phyloP scores from a whole-genome alignment of 1,140 invertebrate genomes.

The Sitophilus oryzae region DNA sequence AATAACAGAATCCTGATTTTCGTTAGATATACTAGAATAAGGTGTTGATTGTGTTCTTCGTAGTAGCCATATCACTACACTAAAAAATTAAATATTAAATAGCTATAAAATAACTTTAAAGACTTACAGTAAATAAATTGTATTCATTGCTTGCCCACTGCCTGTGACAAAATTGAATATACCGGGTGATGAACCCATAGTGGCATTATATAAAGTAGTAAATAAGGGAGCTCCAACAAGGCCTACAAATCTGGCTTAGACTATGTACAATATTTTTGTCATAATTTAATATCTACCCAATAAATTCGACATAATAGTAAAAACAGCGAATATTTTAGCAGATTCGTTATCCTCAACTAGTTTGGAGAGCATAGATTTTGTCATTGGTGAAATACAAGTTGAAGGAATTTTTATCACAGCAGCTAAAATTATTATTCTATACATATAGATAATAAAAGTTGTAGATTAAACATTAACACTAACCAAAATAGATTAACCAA shows the following conservation, averaged over 20 bases:
- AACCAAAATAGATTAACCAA: slow-evolving; percentile 62
- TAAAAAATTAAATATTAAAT: not conserved
- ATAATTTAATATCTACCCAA: slow-evolving; percentile 42
- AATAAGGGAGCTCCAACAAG: slow-evolving; percentile 56
- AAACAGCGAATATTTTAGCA: slow-evolving; percentile 48
- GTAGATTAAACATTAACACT: too few species aligned
- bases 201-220: slow-evolving; percentile 54
- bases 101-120: not conserved
- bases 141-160: not conserved
- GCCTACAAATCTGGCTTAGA: not conserved
- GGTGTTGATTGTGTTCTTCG: too few species aligned
- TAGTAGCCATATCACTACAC: not conserved
- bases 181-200: slow-evolving; percentile 50
- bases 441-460: too few species aligned
- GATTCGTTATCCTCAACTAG: slow-evolving; percentile 56
- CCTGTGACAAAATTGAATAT: slow-evolving; percentile 52
- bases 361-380: slow-evolving; percentile 60
- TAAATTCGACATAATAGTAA: slow-evolving; percentile 49
- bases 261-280: not conserved
- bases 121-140: not conserved
- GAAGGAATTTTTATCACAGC: slow-evolving; percentile 49
- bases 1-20: too few species aligned
- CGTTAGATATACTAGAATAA: too few species aligned
- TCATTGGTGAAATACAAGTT: slow-evolving; percentile 54
- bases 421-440: too few species aligned